A percentile compares a stretch with the other conserved stretches of the same genome.
phyloP scores from a whole-genome alignment of 1,140 invertebrate genomes.

The Metaphire vulgaris region DNA sequence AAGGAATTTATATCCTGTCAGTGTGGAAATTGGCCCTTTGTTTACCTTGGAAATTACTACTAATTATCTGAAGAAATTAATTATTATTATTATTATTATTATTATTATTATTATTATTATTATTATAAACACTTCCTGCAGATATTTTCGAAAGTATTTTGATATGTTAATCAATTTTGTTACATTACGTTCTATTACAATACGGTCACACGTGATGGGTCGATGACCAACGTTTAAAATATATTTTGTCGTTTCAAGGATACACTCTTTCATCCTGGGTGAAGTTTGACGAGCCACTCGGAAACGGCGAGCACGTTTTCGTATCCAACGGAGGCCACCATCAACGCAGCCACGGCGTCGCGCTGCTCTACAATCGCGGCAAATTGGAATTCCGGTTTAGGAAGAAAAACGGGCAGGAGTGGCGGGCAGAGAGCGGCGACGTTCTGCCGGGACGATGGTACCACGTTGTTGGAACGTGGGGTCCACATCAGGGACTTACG shows the following conservation, averaged over 20 bases:
- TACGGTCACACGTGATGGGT: no score
- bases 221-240: no score
- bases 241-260: slow-evolving; percentile 32
- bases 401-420: slow-evolving; percentile 34
- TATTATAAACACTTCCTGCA: no score
- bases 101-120: no score
- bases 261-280: slow-evolving; percentile 48
- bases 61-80: no score
- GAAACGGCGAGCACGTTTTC: slow-evolving; percentile 39
- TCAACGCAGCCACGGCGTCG: slow-evolving; percentile 41
- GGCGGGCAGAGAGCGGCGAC: slow-evolving; percentile 37
- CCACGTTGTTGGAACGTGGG: slow-evolving; percentile 46
- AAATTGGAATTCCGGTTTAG: slow-evolving; percentile 27
- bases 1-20: no score
- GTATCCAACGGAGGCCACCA: slow-evolving; percentile 48
- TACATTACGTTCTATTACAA: no score
- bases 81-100: no score
- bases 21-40: no score
- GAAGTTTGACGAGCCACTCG: slow-evolving; percentile 35
- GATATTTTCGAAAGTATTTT: no score
- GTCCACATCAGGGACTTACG: slow-evolving; percentile 33
- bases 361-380: slow-evolving; percentile 41
- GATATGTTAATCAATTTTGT: no score
- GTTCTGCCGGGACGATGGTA: slow-evolving; percentile 45
- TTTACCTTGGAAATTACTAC: no score